Base-by-base conservation (phyloP, 2,113 vertebrate genomes). In the Spilogale gracilis region DNA sequence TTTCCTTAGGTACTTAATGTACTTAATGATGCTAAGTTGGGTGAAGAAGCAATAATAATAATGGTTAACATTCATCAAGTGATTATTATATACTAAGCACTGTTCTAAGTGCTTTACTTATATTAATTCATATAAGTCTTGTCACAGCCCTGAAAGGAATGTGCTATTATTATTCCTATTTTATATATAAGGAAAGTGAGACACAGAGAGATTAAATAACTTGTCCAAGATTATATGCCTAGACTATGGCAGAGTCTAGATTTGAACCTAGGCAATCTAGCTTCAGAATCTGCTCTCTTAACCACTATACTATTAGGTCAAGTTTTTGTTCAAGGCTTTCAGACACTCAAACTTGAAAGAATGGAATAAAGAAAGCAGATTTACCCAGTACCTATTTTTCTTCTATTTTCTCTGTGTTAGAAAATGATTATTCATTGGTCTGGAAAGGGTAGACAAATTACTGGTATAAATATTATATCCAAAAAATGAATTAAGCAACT, bases 291-390 rank as follows among this genome's bases (percentile, higher is more conserved):
- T 13, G 18, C 21, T 84, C 16, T 83, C n/a, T 78, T 79, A 86
- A 91, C 52, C 18, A 80, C 17, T 60, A 58, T 11, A 60, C 3
- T 71, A 61, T 91, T 58, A 79, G 5, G 61, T 43, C 30, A 78
- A 78, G 38, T 13, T 79, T 81, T 91, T 91, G 82, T 79, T 69
- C 61, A 58, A 91, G 38, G 52, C 81, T 95, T 79, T 54, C 43
- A 91, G 38, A 69, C 25, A 91, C 17, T 86, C 43, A 85, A 43
- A 67, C 14, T 95, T 91, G 78, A 67, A 91, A 95, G 38, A 78
- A 67, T 67, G 30, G 18, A 45, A 67, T 67, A 84, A 27, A 84
- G 61, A 91, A 78, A 69, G 50, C 21, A 91, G 58, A 76, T 91
- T 95, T 67, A 84, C 20, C 30, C 25, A 65, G 4, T 78, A 69